phyloP scores from a whole-genome alignment of 2,113 vertebrate species.

The Synodontis membranacea region DNA sequence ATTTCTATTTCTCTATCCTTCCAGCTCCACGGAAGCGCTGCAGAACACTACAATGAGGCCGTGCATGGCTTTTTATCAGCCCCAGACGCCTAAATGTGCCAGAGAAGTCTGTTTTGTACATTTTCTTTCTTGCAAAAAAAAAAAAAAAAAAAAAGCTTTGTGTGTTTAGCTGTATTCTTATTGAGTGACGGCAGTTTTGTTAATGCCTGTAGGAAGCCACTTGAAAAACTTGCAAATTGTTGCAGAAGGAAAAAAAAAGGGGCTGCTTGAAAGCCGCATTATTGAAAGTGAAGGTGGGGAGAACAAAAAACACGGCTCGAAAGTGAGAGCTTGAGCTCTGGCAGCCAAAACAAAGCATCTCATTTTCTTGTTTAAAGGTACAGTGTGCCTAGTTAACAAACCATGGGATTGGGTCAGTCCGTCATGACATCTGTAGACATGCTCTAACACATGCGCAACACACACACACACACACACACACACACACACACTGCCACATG shows the following conservation, averaged over 20 bases:
- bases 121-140: not conserved
- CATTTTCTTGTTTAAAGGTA: slow-evolving; percentile 59
- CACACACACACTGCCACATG: not conserved
- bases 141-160: too few relatives aligned
- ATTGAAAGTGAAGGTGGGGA: not conserved
- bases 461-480: not conserved
- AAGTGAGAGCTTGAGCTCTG: slow-evolving; percentile 65
- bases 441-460: slow-evolving; percentile 10
- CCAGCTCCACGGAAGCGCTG: slow-evolving; percentile 8
- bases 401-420: slow-evolving; percentile 65
- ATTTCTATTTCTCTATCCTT: slow-evolving; percentile 63
- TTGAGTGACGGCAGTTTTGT: slow-evolving; percentile 43
- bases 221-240: not conserved
- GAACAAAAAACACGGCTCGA: slow-evolving; percentile 16
- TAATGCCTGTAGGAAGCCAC: slow-evolving; percentile 1
- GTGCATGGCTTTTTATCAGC: slow-evolving; percentile 9
- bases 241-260: not conserved
- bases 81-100: not conserved
- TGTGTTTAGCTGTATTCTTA: slow-evolving; percentile 4
- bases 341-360: slow-evolving; percentile 63
- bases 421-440: slow-evolving; percentile 33
- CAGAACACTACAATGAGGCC: slow-evolving; percentile 14
- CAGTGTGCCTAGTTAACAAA: slow-evolving; percentile 65
- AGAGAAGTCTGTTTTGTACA: not conserved
- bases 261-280: not conserved